Base-by-base conservation (phyloP, 1,140 invertebrate species). In the Megalopta genalis region DNA sequence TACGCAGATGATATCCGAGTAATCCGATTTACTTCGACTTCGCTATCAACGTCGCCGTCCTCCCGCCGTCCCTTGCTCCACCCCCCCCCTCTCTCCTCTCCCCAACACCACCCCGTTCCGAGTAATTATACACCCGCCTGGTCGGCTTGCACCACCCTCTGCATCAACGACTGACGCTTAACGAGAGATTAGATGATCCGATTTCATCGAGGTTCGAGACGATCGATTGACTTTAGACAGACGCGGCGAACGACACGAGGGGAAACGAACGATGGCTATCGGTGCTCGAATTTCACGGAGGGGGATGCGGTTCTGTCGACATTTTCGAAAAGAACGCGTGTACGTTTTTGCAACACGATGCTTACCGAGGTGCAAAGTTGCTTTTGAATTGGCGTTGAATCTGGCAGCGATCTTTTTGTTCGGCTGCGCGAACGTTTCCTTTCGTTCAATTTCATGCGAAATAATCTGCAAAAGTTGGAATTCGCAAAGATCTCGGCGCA, bases 21-120 rank as follows among this genome's bases (percentile, higher is more conserved):
- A 93, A 93, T 93, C 91, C 90, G 90, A 93, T 93, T 93, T 93
- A 91, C 91, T 93, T 91, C 88, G 90, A 92, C 90, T 93, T 90
- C 88, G 91, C 89, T 90, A 92, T 93, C 91, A 93, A 92, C 91
- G 85, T 90, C 75, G 90, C 78, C 76, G 81, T 60, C 87, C 85
- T 87, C 21, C 54, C 54, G 18, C 54, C 54, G 18, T 16, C 49
- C 12, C 49, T 16, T 14, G 42, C 9, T 46, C 8, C 42, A 46
- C 42, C 0, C 12, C 14, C 49, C 1, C 12, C 12, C 46, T 3
- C 46, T 2, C 18, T 0, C 52, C 21, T n/a, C 6, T 21, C 18
- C 52, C 18, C n/a, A 21, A 57, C 54, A 57, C 83, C 65, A 87
- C 81, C 73, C 87, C 87, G 88, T 84, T 85, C 89, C 86, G 88